phyloP scores from a whole-genome alignment of 2,113 vertebrate species.

The Daubentonia madagascariensis region DNA sequence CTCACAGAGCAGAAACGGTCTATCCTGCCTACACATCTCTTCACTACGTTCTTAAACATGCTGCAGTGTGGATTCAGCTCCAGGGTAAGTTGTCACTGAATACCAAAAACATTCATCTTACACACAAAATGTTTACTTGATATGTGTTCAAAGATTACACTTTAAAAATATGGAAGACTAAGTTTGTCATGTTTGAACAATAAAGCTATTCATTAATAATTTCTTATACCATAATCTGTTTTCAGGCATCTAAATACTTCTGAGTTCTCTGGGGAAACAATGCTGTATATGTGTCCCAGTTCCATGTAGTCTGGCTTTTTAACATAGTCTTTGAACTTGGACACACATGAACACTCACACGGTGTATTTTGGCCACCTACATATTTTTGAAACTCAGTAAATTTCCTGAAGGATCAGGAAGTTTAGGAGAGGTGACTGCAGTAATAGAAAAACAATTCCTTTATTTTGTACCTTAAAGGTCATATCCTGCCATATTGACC shows the following conservation, averaged over 20 bases:
- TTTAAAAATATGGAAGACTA: not conserved
- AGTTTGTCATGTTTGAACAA: not conserved
- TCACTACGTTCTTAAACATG: not conserved
- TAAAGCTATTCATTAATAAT: not conserved
- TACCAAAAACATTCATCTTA: not conserved
- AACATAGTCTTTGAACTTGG: not conserved
- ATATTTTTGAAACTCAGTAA: not conserved
- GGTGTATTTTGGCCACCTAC: not conserved
- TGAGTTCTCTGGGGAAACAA: not conserved
- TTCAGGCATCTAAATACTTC: not conserved
- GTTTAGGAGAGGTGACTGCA: not conserved
- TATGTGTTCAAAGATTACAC: not conserved
- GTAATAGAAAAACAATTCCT: not conserved
- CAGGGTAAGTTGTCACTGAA: not conserved
- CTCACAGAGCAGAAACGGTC: fast-evolving
- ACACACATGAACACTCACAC: not conserved
- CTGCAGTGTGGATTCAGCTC: no score
- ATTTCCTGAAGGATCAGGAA: not conserved
- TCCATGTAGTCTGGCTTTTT: not conserved
- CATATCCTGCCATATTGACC: not conserved
- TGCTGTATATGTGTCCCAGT: not conserved
- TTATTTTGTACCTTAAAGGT: not conserved
- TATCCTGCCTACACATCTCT: fast-evolving
- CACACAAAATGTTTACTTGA: not conserved
- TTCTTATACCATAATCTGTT: not conserved